Percentiles rank a stretch among this genome's conserved stretches.
Conservation (phyloP, 2,888 invertebrate genomes). For the Agrilus biguttatus region DNA sequence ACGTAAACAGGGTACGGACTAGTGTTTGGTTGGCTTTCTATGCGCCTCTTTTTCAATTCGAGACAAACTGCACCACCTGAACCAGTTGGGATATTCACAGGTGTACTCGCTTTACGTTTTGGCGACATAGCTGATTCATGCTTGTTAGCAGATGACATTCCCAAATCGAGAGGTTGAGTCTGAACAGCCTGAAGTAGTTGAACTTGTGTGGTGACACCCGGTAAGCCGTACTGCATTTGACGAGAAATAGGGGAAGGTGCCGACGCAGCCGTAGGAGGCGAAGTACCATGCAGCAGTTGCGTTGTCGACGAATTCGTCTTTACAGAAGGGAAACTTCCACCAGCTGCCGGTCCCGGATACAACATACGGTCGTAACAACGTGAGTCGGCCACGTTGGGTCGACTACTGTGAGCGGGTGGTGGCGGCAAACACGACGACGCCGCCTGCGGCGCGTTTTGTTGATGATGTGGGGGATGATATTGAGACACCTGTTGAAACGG, state of each 20-base stretch:
- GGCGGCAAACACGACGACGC: constrained; percentile 29
- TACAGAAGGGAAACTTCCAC: constrained; percentile 20
- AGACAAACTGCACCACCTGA: constrained; percentile 33
- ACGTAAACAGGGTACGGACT: constrained; percentile 26
- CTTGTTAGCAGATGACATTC: constrained; percentile 37
- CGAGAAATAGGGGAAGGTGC: constrained; percentile 29
- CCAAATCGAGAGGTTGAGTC: constrained; percentile 66
- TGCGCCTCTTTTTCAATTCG: constrained; percentile 50
- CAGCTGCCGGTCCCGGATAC: constrained; percentile 20
- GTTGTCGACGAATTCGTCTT: constrained; percentile 23
- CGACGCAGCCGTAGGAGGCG: constrained; percentile 33
- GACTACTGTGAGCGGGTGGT: constrained; percentile 40
- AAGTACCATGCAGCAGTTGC: constrained; percentile 31
- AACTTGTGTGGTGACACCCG: constrained; percentile 29
- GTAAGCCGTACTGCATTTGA: constrained; percentile 30
- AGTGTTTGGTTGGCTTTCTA: constrained; percentile 30
- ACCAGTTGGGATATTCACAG: constrained; percentile 31
- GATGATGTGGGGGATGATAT: constrained; percentile 29
- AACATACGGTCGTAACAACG: constrained; percentile 20
- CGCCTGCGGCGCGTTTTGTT: constrained; percentile 23
- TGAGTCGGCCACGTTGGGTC: constrained; percentile 15
- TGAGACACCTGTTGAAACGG: constrained; percentile 36
- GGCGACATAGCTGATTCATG: constrained; percentile 35
- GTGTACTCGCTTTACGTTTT: constrained; percentile 44
- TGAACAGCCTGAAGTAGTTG: constrained; percentile 40